Evolutionary conservation across 2,113 vertebrate genomes (phyloP).

Genomic region (Misgurnus mizolepis): DNA sequence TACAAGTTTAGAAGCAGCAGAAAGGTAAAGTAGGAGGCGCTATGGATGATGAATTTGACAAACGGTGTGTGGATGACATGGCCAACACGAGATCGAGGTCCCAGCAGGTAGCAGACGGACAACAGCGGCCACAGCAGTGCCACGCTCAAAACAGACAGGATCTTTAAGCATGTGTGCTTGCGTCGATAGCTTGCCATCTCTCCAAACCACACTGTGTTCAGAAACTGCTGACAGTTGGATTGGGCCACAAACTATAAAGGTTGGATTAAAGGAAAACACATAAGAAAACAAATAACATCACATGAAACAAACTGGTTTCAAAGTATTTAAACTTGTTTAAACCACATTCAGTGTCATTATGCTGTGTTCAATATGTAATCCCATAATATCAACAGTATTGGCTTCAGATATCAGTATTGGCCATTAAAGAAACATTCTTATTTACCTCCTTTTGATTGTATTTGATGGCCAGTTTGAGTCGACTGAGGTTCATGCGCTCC

Average conservation of each 20-base stretch:
- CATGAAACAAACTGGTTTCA: background rate
- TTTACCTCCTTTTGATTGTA: slow-evolving; percentile 98
- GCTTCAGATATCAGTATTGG: background rate
- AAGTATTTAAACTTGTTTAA: too few relatives aligned
- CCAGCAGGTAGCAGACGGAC: slow-evolving; percentile 93
- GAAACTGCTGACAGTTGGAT: slow-evolving; percentile 98
- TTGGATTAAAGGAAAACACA: background rate
- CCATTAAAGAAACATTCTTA: background rate
- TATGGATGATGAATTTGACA: slow-evolving; percentile 98
- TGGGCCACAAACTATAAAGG: slow-evolving; percentile 91
- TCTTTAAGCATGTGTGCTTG: slow-evolving; percentile 96
- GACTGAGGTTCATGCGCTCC: slow-evolving; percentile 98
- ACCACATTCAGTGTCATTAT: too few relatives aligned
- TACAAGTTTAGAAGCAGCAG: slow-evolving; percentile 95
- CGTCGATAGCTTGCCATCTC: slow-evolving; percentile 97
- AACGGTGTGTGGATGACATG: slow-evolving; percentile 98
- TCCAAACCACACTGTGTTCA: slow-evolving; percentile 98
- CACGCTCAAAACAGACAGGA: slow-evolving; percentile 90
- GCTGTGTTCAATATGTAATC: too few relatives aligned
- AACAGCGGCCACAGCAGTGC: slow-evolving; percentile 93
- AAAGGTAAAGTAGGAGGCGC: slow-evolving; percentile 97
- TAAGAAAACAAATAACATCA: background rate
- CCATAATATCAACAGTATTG: too few relatives aligned
- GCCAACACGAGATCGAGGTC: slow-evolving; percentile 92
- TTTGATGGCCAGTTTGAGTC: slow-evolving; percentile 97